phyloP scores from a whole-genome alignment of 2,888 invertebrate genomes.

The Phrixothrix hirtus region DNA sequence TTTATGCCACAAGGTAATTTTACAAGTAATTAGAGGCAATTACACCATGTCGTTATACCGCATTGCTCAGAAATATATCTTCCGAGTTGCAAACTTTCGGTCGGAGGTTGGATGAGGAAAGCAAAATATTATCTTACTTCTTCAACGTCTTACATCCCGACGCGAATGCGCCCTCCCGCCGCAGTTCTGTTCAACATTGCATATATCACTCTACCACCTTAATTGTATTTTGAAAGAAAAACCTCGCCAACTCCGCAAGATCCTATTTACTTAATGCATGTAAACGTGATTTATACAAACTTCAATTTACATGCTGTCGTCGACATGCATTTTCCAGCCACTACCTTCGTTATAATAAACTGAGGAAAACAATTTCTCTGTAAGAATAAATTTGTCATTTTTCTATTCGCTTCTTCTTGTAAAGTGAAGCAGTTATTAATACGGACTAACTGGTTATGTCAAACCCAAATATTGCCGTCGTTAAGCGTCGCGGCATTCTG shows the following conservation, averaged over 20 bases:
- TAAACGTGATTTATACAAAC: constrained; percentile 36
- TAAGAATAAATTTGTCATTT: constrained; percentile 56
- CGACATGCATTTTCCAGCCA: constrained; percentile 55
- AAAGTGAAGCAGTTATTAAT: constrained; percentile 58
- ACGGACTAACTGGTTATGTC: constrained; percentile 60
- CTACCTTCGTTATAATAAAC: constrained; percentile 52
- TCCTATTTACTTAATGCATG: constrained; percentile 25
- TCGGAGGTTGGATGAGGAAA: constrained; percentile 40
- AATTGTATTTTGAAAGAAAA: constrained; percentile 20
- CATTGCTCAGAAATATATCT: constrained; percentile 54
- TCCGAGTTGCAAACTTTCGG: constrained; percentile 46
- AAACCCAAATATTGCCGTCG: constrained; percentile 58
- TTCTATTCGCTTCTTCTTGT: constrained; percentile 54
- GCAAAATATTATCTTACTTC: constrained; percentile 49
- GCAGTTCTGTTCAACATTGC: constrained; percentile 6
- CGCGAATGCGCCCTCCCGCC: not conserved
- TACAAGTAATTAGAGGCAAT: constrained; percentile 60
- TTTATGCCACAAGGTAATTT: constrained; percentile 60
- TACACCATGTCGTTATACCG: constrained; percentile 57
- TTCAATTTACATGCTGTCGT: constrained; percentile 57
- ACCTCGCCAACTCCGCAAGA: constrained; percentile 10
- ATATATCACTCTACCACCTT: constrained; percentile 26
- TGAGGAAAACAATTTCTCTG: constrained; percentile 51
- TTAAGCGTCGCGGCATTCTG: constrained; percentile 50
- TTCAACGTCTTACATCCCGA: constrained; percentile 25